A percentile compares a stretch with the other conserved stretches of the same genome.
These are phyloP conservation scores for Mormyrus hasselquistii DNA, from an alignment of 2,797 vertebrate species.

Conservation along the genomic window DNA sequence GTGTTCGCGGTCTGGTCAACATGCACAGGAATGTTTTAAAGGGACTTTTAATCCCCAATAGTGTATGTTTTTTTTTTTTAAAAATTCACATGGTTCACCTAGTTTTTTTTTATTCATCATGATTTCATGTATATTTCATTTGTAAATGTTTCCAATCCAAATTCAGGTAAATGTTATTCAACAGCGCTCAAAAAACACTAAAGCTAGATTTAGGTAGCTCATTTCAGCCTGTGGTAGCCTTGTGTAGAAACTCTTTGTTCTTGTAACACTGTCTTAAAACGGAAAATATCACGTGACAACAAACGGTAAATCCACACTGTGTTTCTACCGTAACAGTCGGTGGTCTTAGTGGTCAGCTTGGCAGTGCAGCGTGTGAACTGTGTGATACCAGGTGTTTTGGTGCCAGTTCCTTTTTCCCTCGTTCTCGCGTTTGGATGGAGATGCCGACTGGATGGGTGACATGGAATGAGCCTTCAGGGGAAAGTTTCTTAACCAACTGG, in stretches of 20 bases:
- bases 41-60: background rate
- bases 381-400: background rate
- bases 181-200: background rate
- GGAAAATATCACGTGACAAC: background rate
- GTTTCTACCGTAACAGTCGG: background rate
- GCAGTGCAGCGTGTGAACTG: background rate
- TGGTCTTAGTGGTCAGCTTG: background rate
- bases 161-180: constrained; percentile 19
- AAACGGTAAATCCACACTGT: background rate
- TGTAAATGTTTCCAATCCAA: background rate
- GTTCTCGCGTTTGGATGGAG: background rate
- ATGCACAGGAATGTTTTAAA: background rate
- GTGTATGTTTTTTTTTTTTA: background rate
- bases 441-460: background rate
- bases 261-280: background rate
- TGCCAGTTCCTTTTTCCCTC: background rate
- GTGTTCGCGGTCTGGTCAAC: background rate
- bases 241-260: background rate
- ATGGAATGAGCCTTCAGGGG: background rate
- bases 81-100: background rate
- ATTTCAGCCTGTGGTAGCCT: background rate
- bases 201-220: background rate
- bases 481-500: background rate
- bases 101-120: background rate
- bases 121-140: background rate